These are phyloP conservation scores for Drosophila malerkotliana DNA, from an alignment of 1,140 invertebrate genomes.

Conservation along the genomic window DNA sequence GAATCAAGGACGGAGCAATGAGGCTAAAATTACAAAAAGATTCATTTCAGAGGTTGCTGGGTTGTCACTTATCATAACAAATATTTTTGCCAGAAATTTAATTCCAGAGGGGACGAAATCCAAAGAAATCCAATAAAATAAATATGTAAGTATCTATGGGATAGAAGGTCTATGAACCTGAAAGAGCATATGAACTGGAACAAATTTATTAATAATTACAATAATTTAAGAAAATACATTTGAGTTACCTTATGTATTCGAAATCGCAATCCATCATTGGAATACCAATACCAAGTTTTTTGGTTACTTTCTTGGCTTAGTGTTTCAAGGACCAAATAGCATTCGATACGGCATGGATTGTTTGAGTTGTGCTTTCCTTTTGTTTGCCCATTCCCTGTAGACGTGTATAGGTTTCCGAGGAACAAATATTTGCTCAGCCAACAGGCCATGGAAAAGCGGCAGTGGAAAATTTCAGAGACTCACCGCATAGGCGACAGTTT, in stretches of 20 bases:
- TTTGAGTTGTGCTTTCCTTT: constrained; percentile 30
- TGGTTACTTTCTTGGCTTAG: constrained; percentile 20
- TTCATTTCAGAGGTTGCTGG: background rate
- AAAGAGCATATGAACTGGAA: no score
- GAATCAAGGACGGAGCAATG: background rate
- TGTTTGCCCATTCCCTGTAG: constrained; percentile 33
- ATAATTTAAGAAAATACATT: no score
- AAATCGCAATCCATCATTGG: no score
- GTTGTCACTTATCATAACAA: background rate
- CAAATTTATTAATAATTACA: no score
- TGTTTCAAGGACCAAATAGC: constrained; percentile 14
- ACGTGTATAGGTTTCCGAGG: constrained; percentile 43
- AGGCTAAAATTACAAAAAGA: background rate
- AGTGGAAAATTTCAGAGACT: constrained; percentile 19
- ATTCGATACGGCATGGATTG: constrained; percentile 43
- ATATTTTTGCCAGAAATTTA: background rate
- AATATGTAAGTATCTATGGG: no score
- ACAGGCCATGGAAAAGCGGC: constrained; percentile 9
- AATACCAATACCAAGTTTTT: background rate
- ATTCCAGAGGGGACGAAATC: no score
- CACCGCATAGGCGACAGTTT: constrained; percentile 15
- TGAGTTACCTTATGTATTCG: no score
- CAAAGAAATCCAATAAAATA: no score
- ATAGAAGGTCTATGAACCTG: no score
- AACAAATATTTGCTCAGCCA: constrained; percentile 40